Conservation (phyloP, 64 coral and sea anemone species). For the Stylophora pistillata region DNA sequence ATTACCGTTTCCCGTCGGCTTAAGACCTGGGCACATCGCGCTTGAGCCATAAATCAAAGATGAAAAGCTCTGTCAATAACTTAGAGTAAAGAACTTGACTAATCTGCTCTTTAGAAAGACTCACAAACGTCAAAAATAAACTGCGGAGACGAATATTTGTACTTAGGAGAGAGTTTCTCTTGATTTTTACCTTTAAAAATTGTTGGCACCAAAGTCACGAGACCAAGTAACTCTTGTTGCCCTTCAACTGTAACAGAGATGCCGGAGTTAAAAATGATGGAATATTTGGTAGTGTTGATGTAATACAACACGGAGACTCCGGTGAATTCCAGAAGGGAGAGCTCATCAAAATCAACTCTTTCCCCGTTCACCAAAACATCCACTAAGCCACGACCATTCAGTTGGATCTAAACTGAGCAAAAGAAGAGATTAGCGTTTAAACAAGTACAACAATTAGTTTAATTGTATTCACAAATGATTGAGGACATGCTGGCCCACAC, state of each 20-base stretch:
- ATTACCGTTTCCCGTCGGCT: too few species aligned
- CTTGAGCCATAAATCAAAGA: too few species aligned
- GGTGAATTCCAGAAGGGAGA: conserved; percentile 36
- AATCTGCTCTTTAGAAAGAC: too few species aligned
- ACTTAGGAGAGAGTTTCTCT: background rate
- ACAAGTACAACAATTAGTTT: background rate
- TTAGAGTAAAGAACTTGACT: too few species aligned
- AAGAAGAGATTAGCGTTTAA: background rate
- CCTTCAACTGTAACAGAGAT: conserved; percentile 66
- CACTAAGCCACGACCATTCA: conserved; percentile 46
- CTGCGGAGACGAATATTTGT: too few species aligned
- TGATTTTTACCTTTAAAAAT: conserved; percentile 48
- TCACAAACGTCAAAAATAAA: background rate
- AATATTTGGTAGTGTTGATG: conserved; percentile 54
- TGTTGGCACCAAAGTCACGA: conserved; percentile 50
- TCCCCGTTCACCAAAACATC: conserved; percentile 64
- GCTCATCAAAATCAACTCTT: conserved; percentile 49
- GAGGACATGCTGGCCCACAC: too few species aligned
- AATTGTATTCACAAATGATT: too few species aligned
- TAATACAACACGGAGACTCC: conserved; percentile 44
- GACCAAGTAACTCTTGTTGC: conserved; percentile 34
- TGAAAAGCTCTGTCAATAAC: too few species aligned
- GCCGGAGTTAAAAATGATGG: conserved; percentile 51
- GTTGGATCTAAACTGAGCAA: conserved; percentile 37
- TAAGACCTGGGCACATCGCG: too few species aligned